These are phyloP conservation scores for Fratercula arctica DNA, from an alignment of 2,797 vertebrate species.

Conservation along the genomic window DNA sequence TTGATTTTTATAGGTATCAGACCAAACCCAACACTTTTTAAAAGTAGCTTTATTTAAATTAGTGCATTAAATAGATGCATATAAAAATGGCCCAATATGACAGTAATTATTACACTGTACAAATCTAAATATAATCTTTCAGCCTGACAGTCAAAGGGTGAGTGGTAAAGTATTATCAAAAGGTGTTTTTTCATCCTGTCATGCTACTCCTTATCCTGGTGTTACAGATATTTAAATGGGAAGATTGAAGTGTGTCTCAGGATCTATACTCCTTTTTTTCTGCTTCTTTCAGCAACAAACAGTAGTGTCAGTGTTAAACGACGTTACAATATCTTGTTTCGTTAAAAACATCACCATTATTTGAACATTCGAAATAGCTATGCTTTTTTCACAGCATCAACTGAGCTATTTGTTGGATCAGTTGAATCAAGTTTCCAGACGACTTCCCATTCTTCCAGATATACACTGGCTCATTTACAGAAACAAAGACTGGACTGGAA, in stretches of 20 bases:
- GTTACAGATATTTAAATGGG: background rate
- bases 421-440: constrained; percentile 30
- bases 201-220: background rate
- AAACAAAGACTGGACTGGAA: background rate
- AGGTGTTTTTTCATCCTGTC: background rate
- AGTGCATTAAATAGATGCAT: background rate
- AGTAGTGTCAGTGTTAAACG: background rate
- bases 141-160: background rate
- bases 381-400: background rate
- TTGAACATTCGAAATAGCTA: background rate
- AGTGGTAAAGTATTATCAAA: background rate
- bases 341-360: background rate
- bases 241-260: background rate
- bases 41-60: background rate
- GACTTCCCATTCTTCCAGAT: constrained; percentile 35
- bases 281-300: background rate
- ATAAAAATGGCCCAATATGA: background rate
- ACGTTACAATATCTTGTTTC: background rate
- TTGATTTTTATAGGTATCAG: background rate
- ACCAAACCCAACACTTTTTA: background rate
- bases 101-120: background rate
- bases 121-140: background rate
- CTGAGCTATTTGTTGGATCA: constrained; percentile 25
- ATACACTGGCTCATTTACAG: constrained; percentile 32
- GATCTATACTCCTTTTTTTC: background rate